Percentiles rank a stretch among this genome's conserved stretches.
Conservation (phyloP, 2,113 vertebrate species). For the Pteronura brasiliensis region DNA sequence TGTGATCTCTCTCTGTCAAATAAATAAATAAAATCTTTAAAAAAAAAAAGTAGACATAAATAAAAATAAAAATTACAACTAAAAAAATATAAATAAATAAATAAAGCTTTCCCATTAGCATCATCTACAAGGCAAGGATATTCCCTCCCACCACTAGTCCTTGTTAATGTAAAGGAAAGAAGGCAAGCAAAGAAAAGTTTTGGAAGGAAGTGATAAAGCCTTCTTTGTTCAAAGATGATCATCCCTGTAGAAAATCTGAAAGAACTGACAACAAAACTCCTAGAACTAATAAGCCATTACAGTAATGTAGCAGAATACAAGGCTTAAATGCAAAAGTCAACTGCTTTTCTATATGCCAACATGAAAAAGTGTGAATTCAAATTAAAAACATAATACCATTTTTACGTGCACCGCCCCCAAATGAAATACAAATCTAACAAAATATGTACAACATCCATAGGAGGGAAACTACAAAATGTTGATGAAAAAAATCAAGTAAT, state of each 20-base stretch:
- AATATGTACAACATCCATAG: not conserved
- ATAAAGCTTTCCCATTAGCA: not conserved
- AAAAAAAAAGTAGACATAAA: not conserved
- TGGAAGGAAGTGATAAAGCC: not conserved
- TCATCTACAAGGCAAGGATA: not conserved
- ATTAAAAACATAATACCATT: not conserved
- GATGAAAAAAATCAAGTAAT: not conserved
- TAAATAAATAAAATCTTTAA: too few relatives aligned
- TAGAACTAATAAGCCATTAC: not conserved
- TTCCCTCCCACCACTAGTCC: not conserved
- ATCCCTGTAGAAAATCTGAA: not conserved
- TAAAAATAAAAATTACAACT: too few relatives aligned
- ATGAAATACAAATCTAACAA: not conserved
- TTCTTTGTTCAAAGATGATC: not conserved
- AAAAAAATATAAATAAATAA: too few relatives aligned
- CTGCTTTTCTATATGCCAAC: not conserved
- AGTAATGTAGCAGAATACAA: not conserved
- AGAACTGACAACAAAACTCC: not conserved
- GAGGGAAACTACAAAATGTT: not conserved
- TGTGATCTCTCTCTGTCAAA: too few relatives aligned
- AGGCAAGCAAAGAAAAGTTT: not conserved
- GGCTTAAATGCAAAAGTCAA: not conserved
- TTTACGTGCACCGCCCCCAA: not conserved
- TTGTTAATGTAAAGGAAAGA: not conserved
- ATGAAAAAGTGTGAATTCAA: not conserved